Conservation (phyloP, 2,888 invertebrate genomes). For the Macaria liturata region DNA sequence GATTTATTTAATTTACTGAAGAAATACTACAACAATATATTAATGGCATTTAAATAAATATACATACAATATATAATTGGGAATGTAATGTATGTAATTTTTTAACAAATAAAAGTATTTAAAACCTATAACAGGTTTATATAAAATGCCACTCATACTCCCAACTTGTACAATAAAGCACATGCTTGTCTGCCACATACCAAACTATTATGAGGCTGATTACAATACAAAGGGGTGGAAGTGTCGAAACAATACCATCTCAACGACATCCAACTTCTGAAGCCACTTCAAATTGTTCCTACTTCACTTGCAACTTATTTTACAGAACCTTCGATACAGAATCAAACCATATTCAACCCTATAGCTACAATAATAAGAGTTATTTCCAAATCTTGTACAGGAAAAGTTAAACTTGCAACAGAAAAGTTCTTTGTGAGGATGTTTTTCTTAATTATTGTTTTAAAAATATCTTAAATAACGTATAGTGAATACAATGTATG, state of each 20-base stretch:
- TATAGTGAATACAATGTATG: conserved; percentile 26
- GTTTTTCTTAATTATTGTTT: conserved; percentile 57
- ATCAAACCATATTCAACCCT: conserved; percentile 31
- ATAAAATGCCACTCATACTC: too few species aligned
- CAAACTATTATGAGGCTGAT: conserved; percentile 34
- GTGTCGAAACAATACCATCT: conserved; percentile 66
- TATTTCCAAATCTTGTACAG: conserved; percentile 5
- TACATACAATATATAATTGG: too few species aligned
- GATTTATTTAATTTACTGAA: too few species aligned
- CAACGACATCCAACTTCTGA: conserved; percentile 53
- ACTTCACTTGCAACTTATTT: conserved; percentile 34
- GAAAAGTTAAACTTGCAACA: conserved; percentile 28
- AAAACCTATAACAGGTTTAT: too few species aligned
- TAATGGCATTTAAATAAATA: too few species aligned
- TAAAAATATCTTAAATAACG: conserved; percentile 13
- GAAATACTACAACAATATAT: too few species aligned
- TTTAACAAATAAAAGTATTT: too few species aligned
- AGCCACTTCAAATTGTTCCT: conserved; percentile 55
- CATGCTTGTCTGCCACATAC: conserved; percentile 4
- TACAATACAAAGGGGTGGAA: conserved; percentile 54
- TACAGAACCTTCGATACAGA: conserved; percentile 10
- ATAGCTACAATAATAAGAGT: conserved; percentile 8
- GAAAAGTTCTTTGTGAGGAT: conserved; percentile 48
- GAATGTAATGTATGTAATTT: too few species aligned
- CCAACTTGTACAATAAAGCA: background rate